These are phyloP conservation scores for Oryctolagus cuniculus DNA, from an alignment of 2,113 vertebrate genomes.

Conservation along the genomic window mOryCun1.1 NC_091448.1:37542501-37543000, in stretches of 20 bases:
- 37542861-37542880: not conserved
- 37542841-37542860: not conserved
- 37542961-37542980: too few relatives aligned
- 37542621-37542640: not conserved
- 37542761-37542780: not conserved
- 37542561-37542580: not conserved
- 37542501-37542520: accelerated
- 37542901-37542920: too few relatives aligned
- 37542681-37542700: not conserved
- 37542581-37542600: not conserved
- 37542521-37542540: accelerated
- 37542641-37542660: not conserved
- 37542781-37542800: not conserved
- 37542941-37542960: too few relatives aligned
- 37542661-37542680: not conserved
- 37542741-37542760: not conserved
- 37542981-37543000: too few relatives aligned
- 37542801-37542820: too few relatives aligned
- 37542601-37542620: not conserved
- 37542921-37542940: too few relatives aligned
- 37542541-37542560: accelerated
- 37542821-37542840: not conserved
- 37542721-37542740: not conserved
- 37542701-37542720: constrained; percentile 12
- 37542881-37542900: too few relatives aligned